phyloP scores from a whole-genome alignment of 1,140 invertebrate genomes.

The Atta colombica region DNA sequence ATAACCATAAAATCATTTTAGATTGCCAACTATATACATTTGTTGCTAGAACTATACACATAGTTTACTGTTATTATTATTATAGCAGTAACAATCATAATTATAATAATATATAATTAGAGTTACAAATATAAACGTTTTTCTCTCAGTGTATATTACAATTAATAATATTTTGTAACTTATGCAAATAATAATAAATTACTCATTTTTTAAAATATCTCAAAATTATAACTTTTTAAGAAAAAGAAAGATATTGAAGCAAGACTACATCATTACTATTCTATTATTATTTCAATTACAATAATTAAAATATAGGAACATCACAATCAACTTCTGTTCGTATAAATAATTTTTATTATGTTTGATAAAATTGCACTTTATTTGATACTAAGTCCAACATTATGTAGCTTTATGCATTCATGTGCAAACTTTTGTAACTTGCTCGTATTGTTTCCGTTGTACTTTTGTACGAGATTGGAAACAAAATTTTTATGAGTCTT shows the following conservation, averaged over 20 bases:
- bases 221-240: background rate
- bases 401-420: background rate
- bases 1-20: too few species aligned
- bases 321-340: background rate
- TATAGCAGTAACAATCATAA: too few species aligned
- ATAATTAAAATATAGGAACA: background rate
- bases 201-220: too few species aligned
- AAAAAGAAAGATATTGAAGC: too few species aligned
- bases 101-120: too few species aligned
- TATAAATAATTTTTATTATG: background rate
- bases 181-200: background rate
- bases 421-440: background rate
- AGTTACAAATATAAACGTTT: too few species aligned
- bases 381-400: background rate
- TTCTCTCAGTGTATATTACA: background rate
- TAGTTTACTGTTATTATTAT: too few species aligned
- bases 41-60: too few species aligned
- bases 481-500: conserved; percentile 17
- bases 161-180: background rate
- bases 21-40: too few species aligned
- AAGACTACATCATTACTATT: too few species aligned
- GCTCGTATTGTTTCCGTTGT: background rate
- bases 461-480: background rate
- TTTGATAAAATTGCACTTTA: background rate
- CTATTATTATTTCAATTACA: background rate